These are phyloP conservation scores for Corythaixoides concolor DNA, from an alignment of 2,113 vertebrate genomes.

Conservation along the genomic window DNA sequence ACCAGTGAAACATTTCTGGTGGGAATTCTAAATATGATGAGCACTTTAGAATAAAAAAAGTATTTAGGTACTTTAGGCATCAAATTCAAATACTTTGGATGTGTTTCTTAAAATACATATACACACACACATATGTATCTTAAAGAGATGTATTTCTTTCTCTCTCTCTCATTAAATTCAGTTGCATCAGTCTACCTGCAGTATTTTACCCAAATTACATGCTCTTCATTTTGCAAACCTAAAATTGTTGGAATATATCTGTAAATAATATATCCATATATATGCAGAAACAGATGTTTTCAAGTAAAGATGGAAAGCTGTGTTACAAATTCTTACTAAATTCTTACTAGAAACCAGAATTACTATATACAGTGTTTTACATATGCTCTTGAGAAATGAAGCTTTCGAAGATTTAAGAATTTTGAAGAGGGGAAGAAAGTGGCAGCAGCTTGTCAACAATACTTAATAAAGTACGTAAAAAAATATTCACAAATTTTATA, in stretches of 20 bases:
- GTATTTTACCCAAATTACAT: neutral
- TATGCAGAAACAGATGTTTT: neutral
- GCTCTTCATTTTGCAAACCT: neutral
- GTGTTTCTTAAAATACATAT: neutral
- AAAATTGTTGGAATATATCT: neutral
- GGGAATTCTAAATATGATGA: neutral
- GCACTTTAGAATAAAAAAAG: neutral
- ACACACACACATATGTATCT: neutral
- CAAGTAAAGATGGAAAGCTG: neutral
- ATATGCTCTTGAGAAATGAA: neutral
- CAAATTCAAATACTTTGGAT: neutral
- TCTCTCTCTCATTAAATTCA: neutral
- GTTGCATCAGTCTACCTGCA: neutral
- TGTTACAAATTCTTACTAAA: neutral
- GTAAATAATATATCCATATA: neutral
- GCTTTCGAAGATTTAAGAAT: neutral
- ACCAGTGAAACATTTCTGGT: neutral
- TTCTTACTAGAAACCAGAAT: neutral
- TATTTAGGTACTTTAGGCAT: neutral
- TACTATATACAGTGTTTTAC: neutral
- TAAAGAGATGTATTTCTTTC: neutral
- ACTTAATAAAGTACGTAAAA: neutral
- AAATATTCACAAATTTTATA: neutral
- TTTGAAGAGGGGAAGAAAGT: neutral
- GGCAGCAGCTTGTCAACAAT: neutral